Evolutionary conservation across 1,140 invertebrate species (phyloP).

Genomic region (Calycopis cecrops): DNA sequence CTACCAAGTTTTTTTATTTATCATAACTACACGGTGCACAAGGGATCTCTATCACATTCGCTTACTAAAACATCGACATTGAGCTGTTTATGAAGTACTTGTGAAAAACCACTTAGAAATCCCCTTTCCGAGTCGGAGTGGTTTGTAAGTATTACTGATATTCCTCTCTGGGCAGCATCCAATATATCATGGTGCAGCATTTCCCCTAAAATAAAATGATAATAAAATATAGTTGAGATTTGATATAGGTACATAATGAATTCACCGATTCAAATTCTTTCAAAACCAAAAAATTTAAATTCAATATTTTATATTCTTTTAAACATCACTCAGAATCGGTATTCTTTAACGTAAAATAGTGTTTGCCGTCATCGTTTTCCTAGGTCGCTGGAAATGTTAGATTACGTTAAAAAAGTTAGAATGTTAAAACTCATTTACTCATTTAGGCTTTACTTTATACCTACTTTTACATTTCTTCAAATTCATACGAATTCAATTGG

Average conservation of each 20-base stretch:
- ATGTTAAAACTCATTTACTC: no score
- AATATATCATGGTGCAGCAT: constrained; percentile 97
- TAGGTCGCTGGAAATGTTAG: no score
- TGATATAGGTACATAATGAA: no score
- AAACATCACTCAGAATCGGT: no score
- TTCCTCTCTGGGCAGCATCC: constrained; percentile 86
- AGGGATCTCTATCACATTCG: constrained; percentile 83
- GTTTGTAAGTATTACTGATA: constrained; percentile 91
- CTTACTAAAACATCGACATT: constrained; percentile 83
- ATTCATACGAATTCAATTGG: no score
- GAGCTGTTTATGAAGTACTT: constrained; percentile 70
- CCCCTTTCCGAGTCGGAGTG: constrained; percentile 97
- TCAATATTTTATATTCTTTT: no score
- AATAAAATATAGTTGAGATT: no score
- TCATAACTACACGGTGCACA: constrained; percentile 68
- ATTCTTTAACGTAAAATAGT: no score
- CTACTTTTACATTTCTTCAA: no score
- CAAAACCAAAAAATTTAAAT: no score
- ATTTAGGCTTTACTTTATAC: no score
- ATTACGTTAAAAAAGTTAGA: no score
- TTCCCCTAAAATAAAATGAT: constrained; percentile 78
- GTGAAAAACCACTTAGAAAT: constrained; percentile 81
- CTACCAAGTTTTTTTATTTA: constrained; percentile 29
- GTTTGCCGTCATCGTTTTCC: neutral
- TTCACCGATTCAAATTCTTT: neutral